Conservation (phyloP, 2,797 vertebrate species). For the Rhyacichthys aspro region DNA sequence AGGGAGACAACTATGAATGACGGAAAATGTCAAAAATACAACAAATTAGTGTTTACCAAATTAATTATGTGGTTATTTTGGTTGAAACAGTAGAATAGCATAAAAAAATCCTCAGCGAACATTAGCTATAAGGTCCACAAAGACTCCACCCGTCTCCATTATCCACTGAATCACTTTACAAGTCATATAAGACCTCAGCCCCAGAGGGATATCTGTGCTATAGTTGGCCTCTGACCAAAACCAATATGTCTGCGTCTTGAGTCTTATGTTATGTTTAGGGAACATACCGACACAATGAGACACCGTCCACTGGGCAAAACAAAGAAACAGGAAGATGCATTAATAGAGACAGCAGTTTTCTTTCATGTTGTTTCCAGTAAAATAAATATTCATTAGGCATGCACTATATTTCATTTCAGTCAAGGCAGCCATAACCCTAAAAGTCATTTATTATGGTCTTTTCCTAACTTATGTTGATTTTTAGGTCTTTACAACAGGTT, state of each 20-base stretch:
- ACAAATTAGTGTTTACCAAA: background rate
- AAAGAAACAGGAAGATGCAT: no score
- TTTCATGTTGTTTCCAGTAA: no score
- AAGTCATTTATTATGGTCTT: no score
- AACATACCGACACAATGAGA: slow-evolving; percentile 15
- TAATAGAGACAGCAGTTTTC: no score
- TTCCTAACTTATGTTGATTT: no score
- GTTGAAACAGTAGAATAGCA: background rate
- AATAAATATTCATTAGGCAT: no score
- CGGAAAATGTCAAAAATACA: background rate
- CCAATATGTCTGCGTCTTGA: slow-evolving; percentile 12
- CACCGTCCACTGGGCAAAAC: background rate
- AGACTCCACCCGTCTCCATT: slow-evolving; percentile 22
- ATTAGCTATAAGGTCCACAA: background rate
- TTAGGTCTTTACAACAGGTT: no score
- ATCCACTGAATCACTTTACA: slow-evolving; percentile 15
- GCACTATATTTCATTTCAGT: no score
- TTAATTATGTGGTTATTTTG: background rate
- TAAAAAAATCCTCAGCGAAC: no score
- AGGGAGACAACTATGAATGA: background rate
- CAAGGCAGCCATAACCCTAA: no score
- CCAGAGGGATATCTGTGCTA: slow-evolving; percentile 8
- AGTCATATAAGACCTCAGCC: slow-evolving; percentile 9
- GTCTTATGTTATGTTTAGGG: slow-evolving; percentile 3
- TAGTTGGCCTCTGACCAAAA: slow-evolving; percentile 26